Conservation (phyloP, 2,113 vertebrate species). For the Conger conger region DNA sequence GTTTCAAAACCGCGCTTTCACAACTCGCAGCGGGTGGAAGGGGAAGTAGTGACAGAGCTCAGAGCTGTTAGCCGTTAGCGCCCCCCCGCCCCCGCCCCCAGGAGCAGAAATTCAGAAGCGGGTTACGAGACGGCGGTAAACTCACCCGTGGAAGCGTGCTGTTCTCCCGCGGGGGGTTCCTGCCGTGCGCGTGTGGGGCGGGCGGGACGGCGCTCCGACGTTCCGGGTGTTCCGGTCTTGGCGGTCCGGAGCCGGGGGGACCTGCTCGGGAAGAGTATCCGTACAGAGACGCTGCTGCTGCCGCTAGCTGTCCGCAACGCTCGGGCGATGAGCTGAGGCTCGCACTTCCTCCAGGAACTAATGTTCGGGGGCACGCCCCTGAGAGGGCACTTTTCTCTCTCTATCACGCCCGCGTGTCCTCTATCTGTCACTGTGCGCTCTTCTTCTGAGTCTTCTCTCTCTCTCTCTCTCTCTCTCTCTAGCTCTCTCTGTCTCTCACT, state of each 20-base stretch:
- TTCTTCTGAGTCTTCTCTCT: no score
- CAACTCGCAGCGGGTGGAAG: neutral
- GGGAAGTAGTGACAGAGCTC: neutral
- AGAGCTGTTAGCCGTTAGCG: neutral
- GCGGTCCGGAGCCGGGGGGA: neutral
- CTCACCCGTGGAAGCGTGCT: no score
- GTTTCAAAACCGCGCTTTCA: neutral
- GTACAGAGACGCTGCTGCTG: neutral
- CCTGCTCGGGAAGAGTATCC: neutral
- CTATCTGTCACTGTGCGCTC: no score
- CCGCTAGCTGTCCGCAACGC: neutral
- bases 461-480: neutral
- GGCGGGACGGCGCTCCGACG: neutral
- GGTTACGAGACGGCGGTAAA: no score
- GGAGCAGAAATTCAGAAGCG: no score
- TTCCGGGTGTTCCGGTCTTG: neutral
- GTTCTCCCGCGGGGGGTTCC: no score
- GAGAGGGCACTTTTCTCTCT: neutral
- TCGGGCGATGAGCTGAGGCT: constrained; percentile 4
- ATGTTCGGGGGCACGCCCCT: constrained; percentile 12
- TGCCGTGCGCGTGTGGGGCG: neutral
- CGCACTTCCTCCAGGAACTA: constrained; percentile 27
- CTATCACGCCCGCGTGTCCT: neutral
- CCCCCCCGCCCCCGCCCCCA: constrained; percentile 4
- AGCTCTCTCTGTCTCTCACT: neutral